Conservation (phyloP, 2,797 vertebrate genomes). For the Threskiornis aethiopicus region DNA sequence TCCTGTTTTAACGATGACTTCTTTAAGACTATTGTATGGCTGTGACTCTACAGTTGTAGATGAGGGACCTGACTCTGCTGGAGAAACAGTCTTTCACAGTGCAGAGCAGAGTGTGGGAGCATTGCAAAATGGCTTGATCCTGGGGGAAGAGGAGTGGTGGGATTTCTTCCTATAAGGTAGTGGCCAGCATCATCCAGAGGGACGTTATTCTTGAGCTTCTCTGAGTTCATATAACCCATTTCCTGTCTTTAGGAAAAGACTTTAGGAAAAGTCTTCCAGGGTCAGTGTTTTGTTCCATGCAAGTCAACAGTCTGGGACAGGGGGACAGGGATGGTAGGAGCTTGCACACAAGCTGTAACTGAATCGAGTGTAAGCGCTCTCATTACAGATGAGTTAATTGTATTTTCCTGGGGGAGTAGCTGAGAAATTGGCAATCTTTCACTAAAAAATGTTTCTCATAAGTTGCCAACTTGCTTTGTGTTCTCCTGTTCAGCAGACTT, state of each 20-base stretch:
- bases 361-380: background rate
- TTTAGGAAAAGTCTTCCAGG: conserved; percentile 19
- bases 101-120: background rate
- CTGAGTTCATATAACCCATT: background rate
- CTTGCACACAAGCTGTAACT: background rate
- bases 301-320: conserved; percentile 32
- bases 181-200: background rate
- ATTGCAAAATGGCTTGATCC: background rate
- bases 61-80: background rate
- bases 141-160: background rate
- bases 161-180: background rate
- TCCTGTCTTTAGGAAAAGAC: background rate
- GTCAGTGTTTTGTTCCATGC: background rate
- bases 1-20: background rate
- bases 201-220: background rate
- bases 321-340: background rate
- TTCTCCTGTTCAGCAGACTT: background rate
- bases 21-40: background rate
- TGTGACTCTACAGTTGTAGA: background rate
- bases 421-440: conserved; percentile 4
- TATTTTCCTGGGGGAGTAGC: conserved; percentile 2
- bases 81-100: background rate
- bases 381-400: background rate
- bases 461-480: background rate
- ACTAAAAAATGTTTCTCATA: background rate